Evolutionary conservation across 2,113 vertebrate species (phyloP).

Genomic region (Lethenteron reissneri): DNA sequence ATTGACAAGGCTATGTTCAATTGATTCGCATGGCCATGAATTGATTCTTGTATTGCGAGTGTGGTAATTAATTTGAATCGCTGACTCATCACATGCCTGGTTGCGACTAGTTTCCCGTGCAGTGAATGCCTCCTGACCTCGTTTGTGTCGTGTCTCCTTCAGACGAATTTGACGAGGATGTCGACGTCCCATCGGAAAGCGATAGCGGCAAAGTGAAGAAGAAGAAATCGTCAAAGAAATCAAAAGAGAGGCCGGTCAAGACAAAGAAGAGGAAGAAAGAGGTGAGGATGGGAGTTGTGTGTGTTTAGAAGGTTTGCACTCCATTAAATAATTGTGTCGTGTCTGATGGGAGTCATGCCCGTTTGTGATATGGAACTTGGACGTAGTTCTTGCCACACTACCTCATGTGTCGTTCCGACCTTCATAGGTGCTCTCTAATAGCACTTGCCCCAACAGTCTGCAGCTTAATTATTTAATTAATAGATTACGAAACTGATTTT

Average conservation of each 20-base stretch:
- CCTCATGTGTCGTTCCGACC: not conserved
- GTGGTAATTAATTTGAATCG: not conserved
- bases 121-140: not conserved
- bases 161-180: not conserved
- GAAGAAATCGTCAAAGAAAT: constrained; percentile 5
- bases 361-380: not conserved
- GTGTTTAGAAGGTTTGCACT: not conserved
- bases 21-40: not conserved
- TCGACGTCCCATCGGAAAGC: not conserved
- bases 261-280: constrained; percentile 1
- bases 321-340: not conserved
- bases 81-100: not conserved
- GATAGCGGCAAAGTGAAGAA: constrained; percentile 4
- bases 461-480: too few relatives aligned
- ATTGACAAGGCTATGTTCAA: not conserved
- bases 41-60: not conserved
- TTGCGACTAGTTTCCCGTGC: not conserved
- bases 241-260: not conserved
- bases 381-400: not conserved
- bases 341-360: not conserved
- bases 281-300: not conserved
- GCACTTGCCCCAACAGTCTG: not conserved
- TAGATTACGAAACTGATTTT: too few relatives aligned
- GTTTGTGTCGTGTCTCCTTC: not conserved
- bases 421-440: not conserved